Base-by-base conservation (phyloP, 2,888 invertebrate genomes). In the Darwinula stevensoni region DNA sequence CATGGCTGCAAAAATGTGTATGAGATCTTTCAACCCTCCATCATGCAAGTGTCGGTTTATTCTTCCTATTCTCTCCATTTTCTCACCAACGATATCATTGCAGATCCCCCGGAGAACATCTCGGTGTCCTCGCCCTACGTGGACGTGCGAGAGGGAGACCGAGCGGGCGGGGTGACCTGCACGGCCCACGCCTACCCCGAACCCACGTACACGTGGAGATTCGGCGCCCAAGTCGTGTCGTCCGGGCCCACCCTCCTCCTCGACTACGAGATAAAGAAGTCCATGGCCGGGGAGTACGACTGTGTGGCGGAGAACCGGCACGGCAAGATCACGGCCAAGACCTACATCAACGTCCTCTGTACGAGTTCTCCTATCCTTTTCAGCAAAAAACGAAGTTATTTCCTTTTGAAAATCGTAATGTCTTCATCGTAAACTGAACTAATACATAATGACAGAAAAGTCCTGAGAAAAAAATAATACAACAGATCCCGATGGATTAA, bases 81-180 rank as follows among this genome's bases (percentile, higher is more conserved):
- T n/a, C n/a, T n/a, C n/a, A n/a, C n/a, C n/a, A n/a, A n/a, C n/a
- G n/a, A n/a, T 17, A 9, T 30, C 17, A 2, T 28, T 45, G 15
- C 47, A 74, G 73, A 66, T 58, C 66, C 71, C 38, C 84, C 84
- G n/a, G 75, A 76, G 47, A 71, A 75, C 44, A 65, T 80, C 40
- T 67, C 65, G 2, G 69, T 78, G 6, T 66, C 67, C 3, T 53
- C 54, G 34, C 38, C 40, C 3, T 34, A 40, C 16, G 38, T 51
- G 13, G 45, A 48, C 34, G 45, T 51, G n/a, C 41, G 45, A 30
- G 49, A 50, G 40, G 46, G 44, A 4, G 43, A 43, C 15, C 32
- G 36, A 11, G 35, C 40, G 12, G 38, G 38, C 14, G 27, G 39
- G 17, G 37, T 42, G 17, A 36, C 36, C n/a, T 44, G 44, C 32